Evolutionary conservation across 2,113 vertebrate species (phyloP).

Genomic region (Condylura cristata): DNA sequence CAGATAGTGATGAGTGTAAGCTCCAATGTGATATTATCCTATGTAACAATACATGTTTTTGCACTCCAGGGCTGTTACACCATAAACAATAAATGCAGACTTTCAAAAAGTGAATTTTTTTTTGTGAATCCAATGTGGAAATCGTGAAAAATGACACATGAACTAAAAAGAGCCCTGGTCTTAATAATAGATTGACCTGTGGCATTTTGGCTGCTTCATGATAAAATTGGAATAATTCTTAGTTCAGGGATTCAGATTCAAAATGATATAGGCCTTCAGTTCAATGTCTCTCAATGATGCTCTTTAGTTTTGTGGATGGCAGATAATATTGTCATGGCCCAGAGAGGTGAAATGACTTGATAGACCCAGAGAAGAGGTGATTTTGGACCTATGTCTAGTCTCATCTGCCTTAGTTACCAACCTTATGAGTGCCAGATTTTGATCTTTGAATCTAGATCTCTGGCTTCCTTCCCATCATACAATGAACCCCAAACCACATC

Average conservation of each 20-base stretch:
- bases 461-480: background rate
- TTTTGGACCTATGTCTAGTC: background rate
- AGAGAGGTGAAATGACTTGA: background rate
- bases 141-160: background rate
- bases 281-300: background rate
- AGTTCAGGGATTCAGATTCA: background rate
- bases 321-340: background rate
- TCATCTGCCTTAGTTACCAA: background rate
- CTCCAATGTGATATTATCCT: background rate
- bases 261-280: background rate
- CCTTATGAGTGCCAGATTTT: background rate
- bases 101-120: conserved; percentile 33
- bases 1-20: background rate
- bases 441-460: conserved; percentile 9
- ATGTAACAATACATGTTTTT: background rate
- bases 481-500: background rate
- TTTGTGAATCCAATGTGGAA: conserved; percentile 23
- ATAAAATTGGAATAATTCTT: background rate
- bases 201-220: background rate
- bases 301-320: background rate
- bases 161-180: background rate
- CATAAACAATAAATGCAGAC: background rate
- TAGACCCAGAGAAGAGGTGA: background rate
- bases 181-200: background rate
- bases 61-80: background rate